A percentile compares a stretch with the other conserved stretches of the same genome.
phyloP scores from a whole-genome alignment of 2,797 vertebrate genomes.

The Scleropages formosus region DNA sequence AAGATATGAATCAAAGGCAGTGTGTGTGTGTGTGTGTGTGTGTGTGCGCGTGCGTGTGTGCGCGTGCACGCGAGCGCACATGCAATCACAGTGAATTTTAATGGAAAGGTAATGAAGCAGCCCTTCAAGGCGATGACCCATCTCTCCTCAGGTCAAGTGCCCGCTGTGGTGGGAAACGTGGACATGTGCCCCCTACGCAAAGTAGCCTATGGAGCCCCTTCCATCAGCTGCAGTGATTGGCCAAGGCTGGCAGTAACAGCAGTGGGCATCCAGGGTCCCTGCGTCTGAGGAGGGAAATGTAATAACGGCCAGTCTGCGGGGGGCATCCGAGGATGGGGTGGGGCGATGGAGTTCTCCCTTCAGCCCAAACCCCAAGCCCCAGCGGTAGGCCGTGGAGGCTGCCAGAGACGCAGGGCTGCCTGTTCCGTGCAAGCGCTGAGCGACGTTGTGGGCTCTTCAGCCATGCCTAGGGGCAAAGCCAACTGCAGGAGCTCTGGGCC shows the following conservation, averaged over 20 bases:
- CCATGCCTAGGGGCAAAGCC: slow-evolving; percentile 77
- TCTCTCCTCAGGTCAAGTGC: slow-evolving; percentile 43
- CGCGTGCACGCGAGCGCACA: not conserved
- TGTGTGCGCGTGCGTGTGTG: not conserved
- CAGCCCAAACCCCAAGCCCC: slow-evolving; percentile 87
- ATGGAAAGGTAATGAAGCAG: slow-evolving; percentile 67
- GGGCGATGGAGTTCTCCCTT: slow-evolving; percentile 43
- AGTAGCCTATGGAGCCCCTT: not conserved
- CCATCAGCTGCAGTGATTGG: slow-evolving; percentile 12
- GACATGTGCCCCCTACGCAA: slow-evolving; percentile 70
- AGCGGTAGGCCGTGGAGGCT: slow-evolving; percentile 88
- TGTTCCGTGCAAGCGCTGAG: slow-evolving; percentile 96
- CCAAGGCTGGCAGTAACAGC: not conserved
- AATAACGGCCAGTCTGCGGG: slow-evolving; percentile 88
- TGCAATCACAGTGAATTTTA: too few species aligned
- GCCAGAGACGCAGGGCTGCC: slow-evolving; percentile 82
- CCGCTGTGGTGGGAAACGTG: slow-evolving; percentile 47
- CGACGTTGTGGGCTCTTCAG: slow-evolving; percentile 87
- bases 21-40: not conserved
- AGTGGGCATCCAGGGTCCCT: not conserved
- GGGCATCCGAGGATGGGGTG: slow-evolving; percentile 63
- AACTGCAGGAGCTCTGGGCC: slow-evolving; percentile 60
- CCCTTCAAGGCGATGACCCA: slow-evolving; percentile 56
- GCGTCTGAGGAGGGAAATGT: slow-evolving; percentile 68
- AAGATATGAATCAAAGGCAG: not conserved